A percentile compares a stretch with the other conserved stretches of the same genome.
phyloP scores from a whole-genome alignment of 2,888 invertebrate genomes.

The Branchellion lobata region DNA sequence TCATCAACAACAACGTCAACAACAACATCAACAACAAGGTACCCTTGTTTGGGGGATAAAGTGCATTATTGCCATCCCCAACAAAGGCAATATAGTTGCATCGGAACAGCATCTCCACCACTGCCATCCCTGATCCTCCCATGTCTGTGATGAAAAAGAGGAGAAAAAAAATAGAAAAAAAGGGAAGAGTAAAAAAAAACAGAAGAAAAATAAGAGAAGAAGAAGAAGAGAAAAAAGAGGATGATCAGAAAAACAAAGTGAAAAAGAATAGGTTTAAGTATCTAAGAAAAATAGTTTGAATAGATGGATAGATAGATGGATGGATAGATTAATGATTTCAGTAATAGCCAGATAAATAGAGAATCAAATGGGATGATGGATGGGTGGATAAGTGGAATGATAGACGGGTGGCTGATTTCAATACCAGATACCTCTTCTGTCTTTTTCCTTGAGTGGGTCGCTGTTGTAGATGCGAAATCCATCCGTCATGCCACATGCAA shows the following conservation, averaged over 20 bases:
- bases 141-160: slow-evolving; percentile 68
- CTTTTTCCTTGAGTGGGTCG: slow-evolving; percentile 94
- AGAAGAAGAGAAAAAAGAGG: no score
- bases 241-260: no score
- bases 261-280: no score
- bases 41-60: slow-evolving; percentile 88
- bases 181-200: no score
- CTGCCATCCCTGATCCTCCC: slow-evolving; percentile 85
- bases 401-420: no score
- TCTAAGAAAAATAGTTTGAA: no score
- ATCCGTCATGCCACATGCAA: slow-evolving; percentile 93
- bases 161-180: no score
- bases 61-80: slow-evolving; percentile 86
- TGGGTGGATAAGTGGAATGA: not conserved
- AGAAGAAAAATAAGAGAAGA: no score
- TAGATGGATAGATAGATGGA: no score
- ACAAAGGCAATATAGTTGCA: slow-evolving; percentile 90
- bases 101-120: slow-evolving; percentile 94
- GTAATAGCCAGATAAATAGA: no score
- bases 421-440: slow-evolving; percentile 70
- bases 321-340: no score
- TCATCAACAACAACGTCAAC: not conserved
- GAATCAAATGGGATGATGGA: not conserved
- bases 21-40: slow-evolving; percentile 26
- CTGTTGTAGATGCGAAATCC: slow-evolving; percentile 95